Evolutionary conservation across 2,888 invertebrate genomes (phyloP).

Genomic region (Leucophenga montana): DNA sequence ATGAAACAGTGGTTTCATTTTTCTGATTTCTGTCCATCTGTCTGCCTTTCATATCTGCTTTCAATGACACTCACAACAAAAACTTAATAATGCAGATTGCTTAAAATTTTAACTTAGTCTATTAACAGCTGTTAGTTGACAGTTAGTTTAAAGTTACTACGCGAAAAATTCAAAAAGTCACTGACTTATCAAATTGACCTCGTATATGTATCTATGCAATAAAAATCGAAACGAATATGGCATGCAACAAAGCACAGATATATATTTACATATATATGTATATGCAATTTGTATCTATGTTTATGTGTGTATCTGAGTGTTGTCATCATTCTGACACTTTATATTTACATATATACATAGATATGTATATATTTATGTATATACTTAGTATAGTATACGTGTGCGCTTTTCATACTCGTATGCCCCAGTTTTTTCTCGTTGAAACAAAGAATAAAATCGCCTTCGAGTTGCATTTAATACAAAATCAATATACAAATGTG

Average conservation of each 20-base stretch:
- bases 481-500: constrained; percentile 25
- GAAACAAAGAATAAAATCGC: constrained; percentile 16
- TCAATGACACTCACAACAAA: too few relatives aligned
- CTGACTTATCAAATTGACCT: too few relatives aligned
- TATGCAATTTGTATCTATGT: neutral
- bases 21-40: too few relatives aligned
- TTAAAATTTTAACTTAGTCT: too few relatives aligned
- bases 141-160: too few relatives aligned
- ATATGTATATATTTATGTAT: neutral
- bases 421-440: constrained; percentile 14
- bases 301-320: neutral
- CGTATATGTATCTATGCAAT: neutral
- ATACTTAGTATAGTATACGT: neutral
- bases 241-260: neutral
- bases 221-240: neutral
- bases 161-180: too few relatives aligned
- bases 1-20: too few relatives aligned
- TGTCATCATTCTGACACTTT: constrained; percentile 3
- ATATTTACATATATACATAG: constrained; percentile 1
- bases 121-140: too few relatives aligned
- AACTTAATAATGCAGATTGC: too few relatives aligned
- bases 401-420: neutral
- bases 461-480: constrained; percentile 22
- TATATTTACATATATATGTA: neutral
- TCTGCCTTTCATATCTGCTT: too few relatives aligned